Percentiles rank a stretch among this genome's conserved stretches.
phyloP scores from a whole-genome alignment of 1,140 invertebrate species.

The Anastrepha obliqua region DNA sequence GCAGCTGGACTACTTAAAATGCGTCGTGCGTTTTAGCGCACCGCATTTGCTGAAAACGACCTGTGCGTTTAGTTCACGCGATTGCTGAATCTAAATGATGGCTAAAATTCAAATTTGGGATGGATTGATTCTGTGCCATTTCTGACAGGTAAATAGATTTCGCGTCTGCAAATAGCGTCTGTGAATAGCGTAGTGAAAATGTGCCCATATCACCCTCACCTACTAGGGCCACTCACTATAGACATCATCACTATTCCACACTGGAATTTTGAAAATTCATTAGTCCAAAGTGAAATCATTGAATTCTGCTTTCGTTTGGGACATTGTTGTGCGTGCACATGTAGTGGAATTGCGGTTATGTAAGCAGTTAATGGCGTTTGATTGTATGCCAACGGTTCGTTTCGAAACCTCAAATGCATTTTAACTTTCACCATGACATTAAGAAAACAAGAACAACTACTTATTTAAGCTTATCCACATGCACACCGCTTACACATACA shows the following conservation, averaged over 20 bases:
- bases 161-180: background rate
- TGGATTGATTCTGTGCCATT: background rate
- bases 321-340: background rate
- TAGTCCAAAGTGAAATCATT: background rate
- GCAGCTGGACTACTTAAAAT: background rate
- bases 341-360: background rate
- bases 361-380: slow-evolving; percentile 15
- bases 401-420: slow-evolving; percentile 7
- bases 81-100: slow-evolving; percentile 2
- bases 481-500: background rate
- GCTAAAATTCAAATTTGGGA: background rate
- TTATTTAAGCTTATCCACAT: background rate
- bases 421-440: background rate
- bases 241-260: background rate
- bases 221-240: background rate
- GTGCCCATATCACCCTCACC: background rate
- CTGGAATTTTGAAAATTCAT: slow-evolving; percentile 18
- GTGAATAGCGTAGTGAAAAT: background rate
- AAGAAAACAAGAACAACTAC: background rate
- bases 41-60: background rate
- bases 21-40: background rate
- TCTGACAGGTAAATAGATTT: background rate
- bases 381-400: background rate
- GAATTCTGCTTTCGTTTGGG: background rate
- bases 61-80: background rate